Conservation (phyloP, 2,113 vertebrate genomes). For the Daphoenositta chrysoptera region DNA sequence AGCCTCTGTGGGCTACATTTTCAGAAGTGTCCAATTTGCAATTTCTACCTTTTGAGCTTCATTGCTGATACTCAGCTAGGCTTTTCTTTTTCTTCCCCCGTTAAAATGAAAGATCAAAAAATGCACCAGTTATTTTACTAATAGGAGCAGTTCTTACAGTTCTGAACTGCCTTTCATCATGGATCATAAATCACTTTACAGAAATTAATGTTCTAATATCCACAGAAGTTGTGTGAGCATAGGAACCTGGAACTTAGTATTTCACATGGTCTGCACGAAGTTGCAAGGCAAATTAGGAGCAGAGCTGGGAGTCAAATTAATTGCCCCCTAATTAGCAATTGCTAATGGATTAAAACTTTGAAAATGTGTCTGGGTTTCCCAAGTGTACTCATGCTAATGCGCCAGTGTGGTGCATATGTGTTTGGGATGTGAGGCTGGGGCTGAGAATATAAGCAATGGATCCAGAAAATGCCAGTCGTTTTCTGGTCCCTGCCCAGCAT, state of each 20-base stretch:
- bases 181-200: conserved; percentile 25
- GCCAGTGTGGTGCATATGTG: accelerated
- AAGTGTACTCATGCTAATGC: background rate
- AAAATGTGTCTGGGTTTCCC: background rate
- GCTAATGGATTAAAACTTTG: conserved; percentile 3
- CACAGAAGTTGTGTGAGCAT: background rate
- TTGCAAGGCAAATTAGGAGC: background rate
- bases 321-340: conserved; percentile 2
- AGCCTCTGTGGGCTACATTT: background rate
- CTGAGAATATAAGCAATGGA: background rate
- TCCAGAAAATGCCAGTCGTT: background rate
- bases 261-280: background rate
- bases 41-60: conserved; percentile 17
- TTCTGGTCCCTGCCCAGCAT: background rate
- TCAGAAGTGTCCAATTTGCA: background rate
- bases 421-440: background rate
- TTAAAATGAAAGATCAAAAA: conserved; percentile 42
- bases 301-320: background rate
- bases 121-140: conserved; percentile 31
- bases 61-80: background rate
- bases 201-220: conserved; percentile 2
- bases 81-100: background rate
- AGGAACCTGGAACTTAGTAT: background rate
- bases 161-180: conserved; percentile 34
- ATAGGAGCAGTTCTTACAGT: background rate